These are phyloP conservation scores for Episyrphus balteatus DNA, from an alignment of 1,140 invertebrate genomes.

Conservation along the genomic window DNA sequence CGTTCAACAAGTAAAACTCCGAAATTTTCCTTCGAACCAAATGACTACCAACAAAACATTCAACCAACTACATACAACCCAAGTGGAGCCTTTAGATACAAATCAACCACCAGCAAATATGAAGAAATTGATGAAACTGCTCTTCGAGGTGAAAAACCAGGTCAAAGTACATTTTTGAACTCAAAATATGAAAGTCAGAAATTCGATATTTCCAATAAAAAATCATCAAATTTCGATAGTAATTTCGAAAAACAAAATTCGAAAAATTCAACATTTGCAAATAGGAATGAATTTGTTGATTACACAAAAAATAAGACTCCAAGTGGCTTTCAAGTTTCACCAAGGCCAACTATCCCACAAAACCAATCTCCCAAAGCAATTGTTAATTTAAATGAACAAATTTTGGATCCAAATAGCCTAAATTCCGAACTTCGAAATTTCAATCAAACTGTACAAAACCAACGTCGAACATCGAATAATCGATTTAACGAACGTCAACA, in stretches of 20 bases:
- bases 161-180: not conserved
- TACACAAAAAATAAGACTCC: conserved; percentile 4
- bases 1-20: conserved; percentile 17
- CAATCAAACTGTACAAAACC: not conserved
- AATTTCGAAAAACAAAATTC: conserved; percentile 12
- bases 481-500: not conserved
- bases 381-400: too few relatives aligned
- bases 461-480: not conserved
- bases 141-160: not conserved
- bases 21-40: conserved; percentile 22
- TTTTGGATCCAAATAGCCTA: too few relatives aligned
- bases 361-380: not conserved
- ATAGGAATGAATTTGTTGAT: conserved; percentile 28
- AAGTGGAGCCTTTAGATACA: not conserved
- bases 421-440: too few relatives aligned
- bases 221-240: too few relatives aligned
- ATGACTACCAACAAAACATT: conserved; percentile 24
- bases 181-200: not conserved
- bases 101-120: not conserved
- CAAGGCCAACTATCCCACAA: not conserved
- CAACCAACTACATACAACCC: conserved; percentile 33
- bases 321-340: not conserved
- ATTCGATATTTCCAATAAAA: too few relatives aligned
- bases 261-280: conserved; percentile 25
- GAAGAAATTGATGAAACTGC: not conserved